phyloP scores from a whole-genome alignment of 2,113 vertebrate species.

The Fregata magnificens region DNA sequence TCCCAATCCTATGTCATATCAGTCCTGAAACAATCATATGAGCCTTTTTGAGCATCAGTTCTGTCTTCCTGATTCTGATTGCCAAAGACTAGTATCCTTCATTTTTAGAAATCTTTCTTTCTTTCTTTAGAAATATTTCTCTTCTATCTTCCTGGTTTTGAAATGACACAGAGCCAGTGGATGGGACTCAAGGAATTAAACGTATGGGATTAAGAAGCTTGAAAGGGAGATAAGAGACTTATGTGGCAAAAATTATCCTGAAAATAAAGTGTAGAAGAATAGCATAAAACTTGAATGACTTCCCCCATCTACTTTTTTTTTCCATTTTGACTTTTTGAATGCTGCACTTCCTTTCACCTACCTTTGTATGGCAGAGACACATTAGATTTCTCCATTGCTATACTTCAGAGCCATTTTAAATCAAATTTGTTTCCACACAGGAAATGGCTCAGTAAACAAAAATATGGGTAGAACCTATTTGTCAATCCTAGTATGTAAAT shows the following conservation, averaged over 20 bases:
- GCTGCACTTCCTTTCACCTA: not conserved
- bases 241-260: not conserved
- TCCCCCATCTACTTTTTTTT: not conserved
- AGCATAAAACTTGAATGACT: not conserved
- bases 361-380: not conserved
- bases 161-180: not conserved
- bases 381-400: not conserved
- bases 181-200: not conserved
- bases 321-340: not conserved
- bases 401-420: conserved; percentile 14
- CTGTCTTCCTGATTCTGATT: not conserved
- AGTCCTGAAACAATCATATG: not conserved
- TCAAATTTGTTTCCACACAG: not conserved
- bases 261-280: not conserved
- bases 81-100: not conserved
- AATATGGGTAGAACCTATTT: conserved; percentile 22
- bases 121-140: not conserved
- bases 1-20: not conserved
- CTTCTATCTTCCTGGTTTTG: not conserved
- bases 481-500: conserved; percentile 38
- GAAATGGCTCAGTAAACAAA: conserved; percentile 43
- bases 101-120: not conserved
- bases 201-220: not conserved
- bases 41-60: not conserved
- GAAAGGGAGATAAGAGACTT: not conserved